Conservation (phyloP, 2,113 vertebrate genomes). For the Anhinga anhinga region DNA sequence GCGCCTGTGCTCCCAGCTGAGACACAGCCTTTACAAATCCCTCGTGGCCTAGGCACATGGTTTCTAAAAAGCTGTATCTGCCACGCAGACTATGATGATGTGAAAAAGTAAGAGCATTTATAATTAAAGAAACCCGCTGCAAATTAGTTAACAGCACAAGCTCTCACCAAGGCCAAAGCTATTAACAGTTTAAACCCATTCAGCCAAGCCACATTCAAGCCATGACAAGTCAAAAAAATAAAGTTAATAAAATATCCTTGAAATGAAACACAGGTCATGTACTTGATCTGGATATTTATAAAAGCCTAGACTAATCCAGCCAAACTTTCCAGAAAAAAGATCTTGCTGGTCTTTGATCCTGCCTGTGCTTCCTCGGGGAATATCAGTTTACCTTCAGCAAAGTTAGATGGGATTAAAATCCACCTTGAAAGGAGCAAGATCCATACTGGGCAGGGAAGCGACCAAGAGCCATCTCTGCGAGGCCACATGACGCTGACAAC, state of each 20-base stretch:
- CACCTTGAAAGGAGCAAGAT: not conserved
- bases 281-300: conserved; percentile 42
- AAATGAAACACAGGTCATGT: conserved; percentile 23
- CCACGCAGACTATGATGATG: not conserved
- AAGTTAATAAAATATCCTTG: conserved; percentile 46
- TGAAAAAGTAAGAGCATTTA: not conserved
- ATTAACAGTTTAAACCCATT: not conserved
- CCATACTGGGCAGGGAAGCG: not conserved
- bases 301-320: conserved; percentile 15
- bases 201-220: conserved; percentile 44
- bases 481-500: accelerated
- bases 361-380: not conserved
- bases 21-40: not conserved
- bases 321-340: conserved; percentile 15
- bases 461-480: accelerated
- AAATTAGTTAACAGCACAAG: conserved; percentile 18
- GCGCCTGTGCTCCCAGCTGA: not conserved
- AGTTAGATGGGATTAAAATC: not conserved
- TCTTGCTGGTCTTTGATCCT: conserved; percentile 6
- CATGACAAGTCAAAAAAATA: conserved; percentile 4
- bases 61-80: not conserved
- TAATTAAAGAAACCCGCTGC: conserved; percentile 23
- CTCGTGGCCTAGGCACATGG: not conserved
- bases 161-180: not conserved
- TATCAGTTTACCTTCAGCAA: conserved; percentile 17